Conservation (phyloP, 1,140 invertebrate species). For the Pseudomyrmex flavicornis region DNA sequence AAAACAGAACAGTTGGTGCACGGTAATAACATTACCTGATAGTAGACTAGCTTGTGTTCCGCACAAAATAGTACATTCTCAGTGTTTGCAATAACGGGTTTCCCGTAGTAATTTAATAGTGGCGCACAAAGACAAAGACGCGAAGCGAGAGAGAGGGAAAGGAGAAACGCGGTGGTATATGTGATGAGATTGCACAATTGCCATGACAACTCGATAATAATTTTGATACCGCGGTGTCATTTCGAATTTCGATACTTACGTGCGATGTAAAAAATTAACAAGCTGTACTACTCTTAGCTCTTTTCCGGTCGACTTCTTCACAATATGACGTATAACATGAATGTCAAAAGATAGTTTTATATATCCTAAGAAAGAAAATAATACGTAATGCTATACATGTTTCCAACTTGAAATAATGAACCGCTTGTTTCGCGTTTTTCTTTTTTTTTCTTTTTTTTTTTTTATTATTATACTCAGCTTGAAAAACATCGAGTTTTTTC, state of each 20-base stretch:
- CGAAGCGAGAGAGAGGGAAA: neutral
- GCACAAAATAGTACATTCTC: conserved; percentile 30
- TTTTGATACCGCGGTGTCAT: neutral
- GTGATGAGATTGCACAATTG: conserved; percentile 20
- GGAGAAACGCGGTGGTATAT: conserved; percentile 4
- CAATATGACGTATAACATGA: neutral
- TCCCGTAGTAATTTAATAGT: conserved; percentile 54
- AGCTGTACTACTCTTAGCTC: neutral
- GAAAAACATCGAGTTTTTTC: neutral
- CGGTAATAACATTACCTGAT: conserved; percentile 31
- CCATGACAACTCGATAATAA: conserved; percentile 61
- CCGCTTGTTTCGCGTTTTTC: neutral
- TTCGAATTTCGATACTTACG: neutral
- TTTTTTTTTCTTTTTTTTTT: neutral
- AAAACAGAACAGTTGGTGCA: neutral
- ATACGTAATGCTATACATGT: neutral
- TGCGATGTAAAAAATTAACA: conserved; percentile 56
- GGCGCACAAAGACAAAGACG: conserved; percentile 52
- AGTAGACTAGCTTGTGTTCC: neutral
- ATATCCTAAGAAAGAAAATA: neutral
- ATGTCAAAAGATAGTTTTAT: neutral
- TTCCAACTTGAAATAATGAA: neutral
- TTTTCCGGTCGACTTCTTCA: neutral
- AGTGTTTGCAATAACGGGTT: conserved; percentile 41
- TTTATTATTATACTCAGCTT: neutral